Evolutionary conservation across 2,797 vertebrate species (phyloP).

Genomic region (Sebastes elongatus): DNA sequence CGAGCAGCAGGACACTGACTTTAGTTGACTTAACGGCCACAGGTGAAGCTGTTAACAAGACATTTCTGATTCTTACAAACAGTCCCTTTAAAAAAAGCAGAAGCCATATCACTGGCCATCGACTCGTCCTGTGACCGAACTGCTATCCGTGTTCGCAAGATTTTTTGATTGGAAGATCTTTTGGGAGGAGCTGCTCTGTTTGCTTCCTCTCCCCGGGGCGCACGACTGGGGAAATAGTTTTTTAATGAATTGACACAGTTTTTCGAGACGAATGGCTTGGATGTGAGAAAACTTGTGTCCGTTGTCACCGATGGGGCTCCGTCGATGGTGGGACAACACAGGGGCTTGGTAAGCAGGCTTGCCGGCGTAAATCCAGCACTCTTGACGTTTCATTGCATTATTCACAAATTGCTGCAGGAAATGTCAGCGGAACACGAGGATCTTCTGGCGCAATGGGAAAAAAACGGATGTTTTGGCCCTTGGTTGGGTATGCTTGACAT

Average conservation of each 20-base stretch:
- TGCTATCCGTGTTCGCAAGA: not conserved
- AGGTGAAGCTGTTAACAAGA: accelerated
- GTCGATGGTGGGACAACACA: not conserved
- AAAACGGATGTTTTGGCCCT: no score
- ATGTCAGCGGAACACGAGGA: no score
- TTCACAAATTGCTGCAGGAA: not conserved
- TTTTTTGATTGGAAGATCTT: not conserved
- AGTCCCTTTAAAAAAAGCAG: not conserved
- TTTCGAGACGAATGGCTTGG: not conserved
- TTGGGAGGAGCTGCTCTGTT: not conserved
- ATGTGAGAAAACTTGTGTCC: not conserved
- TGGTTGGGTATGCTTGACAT: no score
- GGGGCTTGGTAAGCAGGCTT: not conserved
- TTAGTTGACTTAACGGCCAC: no score
- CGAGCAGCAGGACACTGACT: no score
- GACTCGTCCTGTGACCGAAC: not conserved
- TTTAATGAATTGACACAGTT: not conserved
- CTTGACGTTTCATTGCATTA: not conserved
- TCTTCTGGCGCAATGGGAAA: no score
- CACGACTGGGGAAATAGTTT: not conserved
- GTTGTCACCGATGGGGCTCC: not conserved
- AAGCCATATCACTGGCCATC: not conserved
- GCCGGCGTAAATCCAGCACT: not conserved
- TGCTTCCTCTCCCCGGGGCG: not conserved
- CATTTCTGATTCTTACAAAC: no score